Evolutionary conservation across 2,888 invertebrate species (phyloP).

Genomic region (Hydraecia micacea): DNA sequence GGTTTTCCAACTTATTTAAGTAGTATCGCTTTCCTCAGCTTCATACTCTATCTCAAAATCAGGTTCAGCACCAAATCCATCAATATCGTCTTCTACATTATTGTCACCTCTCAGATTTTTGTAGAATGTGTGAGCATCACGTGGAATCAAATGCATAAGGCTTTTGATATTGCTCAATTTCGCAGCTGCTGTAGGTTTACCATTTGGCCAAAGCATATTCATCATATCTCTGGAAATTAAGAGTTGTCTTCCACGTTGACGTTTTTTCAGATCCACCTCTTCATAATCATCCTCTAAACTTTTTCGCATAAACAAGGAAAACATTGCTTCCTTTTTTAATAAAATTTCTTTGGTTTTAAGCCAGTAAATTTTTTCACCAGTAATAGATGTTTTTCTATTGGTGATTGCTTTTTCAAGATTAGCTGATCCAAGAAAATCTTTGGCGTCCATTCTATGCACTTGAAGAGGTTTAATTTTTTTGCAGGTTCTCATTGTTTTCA

Average conservation of each 20-base stretch:
- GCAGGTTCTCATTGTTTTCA: slow-evolving; percentile 41
- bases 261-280: slow-evolving; percentile 6
- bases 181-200: slow-evolving; percentile 13
- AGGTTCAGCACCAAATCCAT: background rate
- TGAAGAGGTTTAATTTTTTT: slow-evolving; percentile 52
- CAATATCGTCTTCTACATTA: slow-evolving; percentile 24
- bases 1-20: slow-evolving; percentile 3
- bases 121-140: slow-evolving; percentile 10
- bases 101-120: background rate
- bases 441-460: slow-evolving; percentile 46
- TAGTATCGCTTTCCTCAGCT: slow-evolving; percentile 5
- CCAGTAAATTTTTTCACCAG: slow-evolving; percentile 3
- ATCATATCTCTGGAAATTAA: slow-evolving; percentile 5
- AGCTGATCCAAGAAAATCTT: slow-evolving; percentile 43
- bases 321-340: slow-evolving; percentile 13
- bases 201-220: slow-evolving; percentile 4
- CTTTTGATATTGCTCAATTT: slow-evolving; percentile 18
- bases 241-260: background rate
- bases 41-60: too few relatives aligned
- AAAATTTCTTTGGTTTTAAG: slow-evolving; percentile 18
- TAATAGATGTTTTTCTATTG: slow-evolving; percentile 12
- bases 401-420: slow-evolving; percentile 8
- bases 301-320: slow-evolving; percentile 21
- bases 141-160: slow-evolving; percentile 9
- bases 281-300: slow-evolving; percentile 11